Evolutionary conservation across 1,140 invertebrate genomes (phyloP), one percentile per base, ranked within the genome.

Genomic region (Archivesica marissinica): DNA sequence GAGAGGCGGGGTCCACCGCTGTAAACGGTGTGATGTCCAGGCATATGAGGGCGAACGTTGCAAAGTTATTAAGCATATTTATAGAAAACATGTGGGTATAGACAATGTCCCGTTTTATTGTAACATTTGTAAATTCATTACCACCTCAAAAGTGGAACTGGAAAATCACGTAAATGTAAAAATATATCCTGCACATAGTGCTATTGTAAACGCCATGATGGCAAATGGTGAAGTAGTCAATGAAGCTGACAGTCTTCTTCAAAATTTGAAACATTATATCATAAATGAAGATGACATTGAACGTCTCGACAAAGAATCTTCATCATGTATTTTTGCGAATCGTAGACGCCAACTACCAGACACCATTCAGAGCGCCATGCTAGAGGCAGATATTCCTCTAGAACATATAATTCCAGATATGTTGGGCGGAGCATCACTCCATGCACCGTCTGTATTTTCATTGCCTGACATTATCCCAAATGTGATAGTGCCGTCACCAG

Each of bases 81-180:
- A 70, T 54, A 54, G 41, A 25, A 72, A 56, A 9, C 79, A 82
- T 59, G 35, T 82, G 20, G 59, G 23, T 11, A 2, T 70, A 9
- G 47, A 52, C 33, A 9, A 54, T 56, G 66, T 82, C 41, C 66
- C 79, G 2, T 82, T 52, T 25, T 84, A 75, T n/a, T 75, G 81
- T 41, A 61, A 11, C 7, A 59, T 84, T 1, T 84, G 81, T 39
- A 38, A 75, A 0, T 84, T 64, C 35, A 47, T 76, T 13, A 52
- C 70, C 13, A 66, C n/a, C 6, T 50, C 41, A n/a, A 28, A 82
- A 35, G 47, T 20, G 17, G 64, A 82, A 25, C 52, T 82, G 15
- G 54, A n/a, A 30, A 75, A 59, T 28, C 81, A 84, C 33, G 25
- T 77, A 15, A 77, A 76, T 23, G 23, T 6, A 33, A 50, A 20